Evolutionary conservation across 1,140 invertebrate genomes (phyloP), one percentile per base, ranked within the genome.

Genomic region (Camponotus pennsylvanicus): DNA sequence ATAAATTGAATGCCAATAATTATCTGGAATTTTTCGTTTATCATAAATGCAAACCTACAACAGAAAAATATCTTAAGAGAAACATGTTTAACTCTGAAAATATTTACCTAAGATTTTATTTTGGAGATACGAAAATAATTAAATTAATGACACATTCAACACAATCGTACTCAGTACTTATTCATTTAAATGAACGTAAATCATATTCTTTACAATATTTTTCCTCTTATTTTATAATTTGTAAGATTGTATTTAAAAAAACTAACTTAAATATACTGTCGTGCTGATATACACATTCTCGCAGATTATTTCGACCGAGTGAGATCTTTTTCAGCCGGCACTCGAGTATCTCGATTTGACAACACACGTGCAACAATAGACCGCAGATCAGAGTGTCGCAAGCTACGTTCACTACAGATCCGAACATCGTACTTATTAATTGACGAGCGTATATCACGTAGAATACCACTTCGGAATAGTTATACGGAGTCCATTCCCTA

Each of bases 401-500:
- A 0, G 77, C 86, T 11, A 75, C 61, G n/a, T 85, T 85, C 3
- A 55, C 37, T 1, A 66, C 13, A 0, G 88, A 78, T 0, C 79
- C 49, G 0, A 76, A 34, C 8, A 49, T 80, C 4, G 89, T 21
- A 13, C 76, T n/a, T 40, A 75, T 55, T 40, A 45, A 15, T 7
- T 86, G 84, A 37, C 89, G 86, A 37, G 75, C 1, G 3, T 86
- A 88, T 0, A 76, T 66, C 0, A 90, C 0, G 59, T 63, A 88
- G 15, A 78, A 92, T 8, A 86, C 27, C 7, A n/a, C 13, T 13
- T 34, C 13, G n/a, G 75, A 69, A 6, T 84, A 70, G 27, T 91
- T 73, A 52, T 87, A 92, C 0, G 91, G 91, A 21, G 88, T n/a
- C 89, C 92, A 93, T 0, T 84, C 89, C 13, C 87, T 89, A 21